These are phyloP conservation scores for Drosophila anomelani DNA, from an alignment of 2,888 invertebrate species.

Conservation along the genomic window DNA sequence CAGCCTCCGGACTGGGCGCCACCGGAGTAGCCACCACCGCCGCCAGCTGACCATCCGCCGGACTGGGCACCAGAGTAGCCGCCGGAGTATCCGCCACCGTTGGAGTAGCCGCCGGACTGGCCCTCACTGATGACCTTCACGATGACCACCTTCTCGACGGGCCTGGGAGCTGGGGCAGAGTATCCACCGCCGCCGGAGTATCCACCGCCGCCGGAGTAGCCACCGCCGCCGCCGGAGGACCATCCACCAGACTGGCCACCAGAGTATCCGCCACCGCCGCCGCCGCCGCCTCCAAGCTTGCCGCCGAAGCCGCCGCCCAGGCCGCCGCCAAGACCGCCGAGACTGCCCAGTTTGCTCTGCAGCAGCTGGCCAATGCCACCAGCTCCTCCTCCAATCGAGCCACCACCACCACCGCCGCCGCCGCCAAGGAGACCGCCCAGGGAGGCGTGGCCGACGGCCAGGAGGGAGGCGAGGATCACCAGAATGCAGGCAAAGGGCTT, in stretches of 20 bases:
- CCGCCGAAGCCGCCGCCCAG: constrained; percentile 48
- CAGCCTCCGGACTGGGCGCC: constrained; percentile 50
- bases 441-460: constrained; percentile 68
- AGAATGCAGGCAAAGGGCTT: constrained; percentile 73
- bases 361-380: constrained; percentile 63
- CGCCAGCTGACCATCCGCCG: constrained; percentile 55
- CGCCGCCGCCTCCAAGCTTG: constrained; percentile 28
- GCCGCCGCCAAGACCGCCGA: constrained; percentile 46
- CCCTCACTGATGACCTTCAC: constrained; percentile 50
- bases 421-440: constrained; percentile 65
- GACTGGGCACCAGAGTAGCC: constrained; percentile 51
- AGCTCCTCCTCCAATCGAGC: constrained; percentile 45
- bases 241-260: constrained; percentile 39
- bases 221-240: constrained; percentile 30
- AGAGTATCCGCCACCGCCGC: constrained; percentile 41
- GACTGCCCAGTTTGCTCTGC: constrained; percentile 65
- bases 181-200: constrained; percentile 50
- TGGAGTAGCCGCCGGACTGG: constrained; percentile 33
- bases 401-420: constrained; percentile 60
- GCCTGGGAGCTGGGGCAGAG: constrained; percentile 40
- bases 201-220: constrained; percentile 35
- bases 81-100: constrained; percentile 48
- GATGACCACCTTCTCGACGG: constrained; percentile 47
- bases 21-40: constrained; percentile 58
- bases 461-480: constrained; percentile 70